phyloP scores from a whole-genome alignment of 2,113 vertebrate species.

The Syrrhaptes paradoxus region DNA sequence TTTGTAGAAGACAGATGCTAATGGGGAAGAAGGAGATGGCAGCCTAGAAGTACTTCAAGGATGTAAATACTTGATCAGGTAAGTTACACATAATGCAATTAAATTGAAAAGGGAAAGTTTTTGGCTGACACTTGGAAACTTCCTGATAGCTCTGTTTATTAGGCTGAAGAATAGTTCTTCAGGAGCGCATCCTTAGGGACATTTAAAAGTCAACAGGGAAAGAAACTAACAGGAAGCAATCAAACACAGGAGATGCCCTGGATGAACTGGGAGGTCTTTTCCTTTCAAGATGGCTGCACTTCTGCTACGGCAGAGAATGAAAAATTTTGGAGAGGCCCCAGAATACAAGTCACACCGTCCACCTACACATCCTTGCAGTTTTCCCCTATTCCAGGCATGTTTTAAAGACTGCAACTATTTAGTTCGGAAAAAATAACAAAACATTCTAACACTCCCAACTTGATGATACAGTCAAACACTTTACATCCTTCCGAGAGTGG shows the following conservation, averaged over 20 bases:
- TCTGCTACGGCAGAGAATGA: background rate
- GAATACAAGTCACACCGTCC: background rate
- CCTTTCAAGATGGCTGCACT: background rate
- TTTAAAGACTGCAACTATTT: background rate
- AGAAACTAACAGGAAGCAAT: slow-evolving; percentile 29
- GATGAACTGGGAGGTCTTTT: background rate
- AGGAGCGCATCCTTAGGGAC: background rate
- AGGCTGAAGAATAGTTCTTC: background rate
- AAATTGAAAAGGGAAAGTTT: background rate
- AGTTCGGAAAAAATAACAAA: background rate
- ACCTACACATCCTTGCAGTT: background rate
- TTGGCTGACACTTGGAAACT: background rate
- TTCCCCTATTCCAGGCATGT: background rate
- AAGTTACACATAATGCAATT: background rate
- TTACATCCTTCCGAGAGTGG: background rate
- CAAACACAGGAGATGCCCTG: slow-evolving; percentile 7
- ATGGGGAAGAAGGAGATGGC: background rate
- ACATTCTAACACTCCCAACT: background rate
- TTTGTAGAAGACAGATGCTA: background rate
- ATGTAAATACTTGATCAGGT: background rate
- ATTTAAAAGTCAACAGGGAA: background rate
- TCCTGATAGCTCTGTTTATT: background rate
- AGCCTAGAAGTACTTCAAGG: background rate
- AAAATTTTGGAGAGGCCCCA: background rate
- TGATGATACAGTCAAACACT: background rate